Conservation (phyloP, 1,140 invertebrate genomes). For the Zaprionus ghesquierei region DNA sequence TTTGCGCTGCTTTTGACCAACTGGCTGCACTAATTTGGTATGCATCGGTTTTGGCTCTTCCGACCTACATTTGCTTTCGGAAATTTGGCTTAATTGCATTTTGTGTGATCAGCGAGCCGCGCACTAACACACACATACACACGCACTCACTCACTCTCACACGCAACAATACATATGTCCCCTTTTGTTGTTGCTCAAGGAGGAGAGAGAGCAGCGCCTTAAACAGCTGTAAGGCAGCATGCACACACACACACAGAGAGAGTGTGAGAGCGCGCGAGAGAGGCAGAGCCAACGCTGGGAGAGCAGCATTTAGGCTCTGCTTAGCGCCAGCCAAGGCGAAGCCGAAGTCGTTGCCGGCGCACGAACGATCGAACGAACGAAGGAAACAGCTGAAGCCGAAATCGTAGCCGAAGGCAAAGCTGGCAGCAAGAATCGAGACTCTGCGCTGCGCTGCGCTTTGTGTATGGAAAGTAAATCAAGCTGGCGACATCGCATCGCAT, state of each 20-base stretch:
- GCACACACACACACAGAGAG: background rate
- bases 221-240: slow-evolving; percentile 48
- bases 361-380: slow-evolving; percentile 37
- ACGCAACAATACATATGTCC: background rate
- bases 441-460: slow-evolving; percentile 14
- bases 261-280: background rate
- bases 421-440: background rate
- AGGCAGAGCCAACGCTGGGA: background rate
- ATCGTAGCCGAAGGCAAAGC: background rate
- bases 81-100: slow-evolving; percentile 2
- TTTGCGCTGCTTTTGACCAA: background rate
- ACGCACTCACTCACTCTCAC: background rate
- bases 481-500: slow-evolving; percentile 39
- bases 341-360: slow-evolving; percentile 37
- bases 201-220: background rate
- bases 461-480: slow-evolving; percentile 64
- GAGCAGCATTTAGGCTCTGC: background rate
- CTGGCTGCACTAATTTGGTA: background rate
- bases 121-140: background rate
- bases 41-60: background rate
- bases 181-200: background rate
- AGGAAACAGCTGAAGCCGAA: slow-evolving; percentile 52
- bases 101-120: background rate
- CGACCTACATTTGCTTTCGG: background rate
- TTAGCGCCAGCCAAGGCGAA: background rate